phyloP scores from a whole-genome alignment of 1,140 invertebrate genomes.

The Contarinia nasturtii region DNA sequence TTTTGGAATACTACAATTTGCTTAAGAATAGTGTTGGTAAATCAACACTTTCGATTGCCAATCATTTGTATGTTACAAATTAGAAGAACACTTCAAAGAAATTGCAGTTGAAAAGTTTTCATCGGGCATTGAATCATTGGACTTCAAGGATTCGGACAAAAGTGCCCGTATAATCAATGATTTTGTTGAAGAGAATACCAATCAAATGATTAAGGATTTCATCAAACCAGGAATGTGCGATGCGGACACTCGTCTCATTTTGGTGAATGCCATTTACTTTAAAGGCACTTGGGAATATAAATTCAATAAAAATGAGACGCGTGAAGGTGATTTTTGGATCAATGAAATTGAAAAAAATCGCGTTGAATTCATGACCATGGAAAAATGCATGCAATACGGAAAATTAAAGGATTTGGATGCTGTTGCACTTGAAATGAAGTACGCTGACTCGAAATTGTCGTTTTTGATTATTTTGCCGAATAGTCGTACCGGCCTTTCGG shows the following conservation, averaged over 20 bases:
- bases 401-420: constrained; percentile 19
- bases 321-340: constrained; percentile 22
- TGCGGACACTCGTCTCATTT: constrained; percentile 43
- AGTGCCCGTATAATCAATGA: too few relatives aligned
- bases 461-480: constrained; percentile 40
- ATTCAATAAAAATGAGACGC: constrained; percentile 23
- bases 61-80: too few relatives aligned
- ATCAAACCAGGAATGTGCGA: too few relatives aligned
- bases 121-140: too few relatives aligned
- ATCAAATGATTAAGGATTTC: too few relatives aligned
- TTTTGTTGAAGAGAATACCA: too few relatives aligned
- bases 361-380: constrained; percentile 26
- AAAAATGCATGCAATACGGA: constrained; percentile 22
- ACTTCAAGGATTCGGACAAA: too few relatives aligned
- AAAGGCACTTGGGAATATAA: constrained; percentile 35
- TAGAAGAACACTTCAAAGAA: too few relatives aligned
- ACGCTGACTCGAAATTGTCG: constrained; percentile 27
- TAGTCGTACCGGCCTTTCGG: constrained; percentile 27
- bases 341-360: constrained; percentile 17
- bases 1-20: too few relatives aligned
- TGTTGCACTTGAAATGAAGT: constrained; percentile 26
- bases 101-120: too few relatives aligned
- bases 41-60: too few relatives aligned
- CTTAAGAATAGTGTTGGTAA: too few relatives aligned
- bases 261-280: constrained; percentile 74